Percentiles rank a stretch among this genome's conserved stretches.
phyloP scores from a whole-genome alignment of 2,113 vertebrate genomes.

The Anguilla japonica region DNA sequence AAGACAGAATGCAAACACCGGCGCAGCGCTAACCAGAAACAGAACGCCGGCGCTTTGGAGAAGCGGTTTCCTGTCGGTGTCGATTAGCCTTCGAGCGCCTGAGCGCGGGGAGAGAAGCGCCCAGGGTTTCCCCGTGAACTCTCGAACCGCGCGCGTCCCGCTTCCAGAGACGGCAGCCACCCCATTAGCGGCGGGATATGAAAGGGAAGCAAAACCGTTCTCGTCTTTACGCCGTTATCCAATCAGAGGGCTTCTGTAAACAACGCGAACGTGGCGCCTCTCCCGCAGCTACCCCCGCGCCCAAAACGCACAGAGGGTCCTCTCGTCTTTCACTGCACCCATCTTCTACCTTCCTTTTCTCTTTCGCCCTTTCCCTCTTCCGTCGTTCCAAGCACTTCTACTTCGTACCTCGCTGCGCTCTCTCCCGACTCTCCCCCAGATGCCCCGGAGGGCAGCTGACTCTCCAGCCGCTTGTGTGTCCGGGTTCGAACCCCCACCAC shows the following conservation, averaged over 20 bases:
- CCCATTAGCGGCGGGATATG: background rate
- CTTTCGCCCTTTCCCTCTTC: background rate
- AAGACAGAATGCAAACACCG: conserved; percentile 10
- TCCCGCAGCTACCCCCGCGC: too few relatives aligned
- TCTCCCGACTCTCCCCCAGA: background rate
- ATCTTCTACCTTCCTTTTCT: background rate
- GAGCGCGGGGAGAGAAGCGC: background rate
- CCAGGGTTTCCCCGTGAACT: conserved; percentile 14
- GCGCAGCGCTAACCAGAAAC: conserved; percentile 28
- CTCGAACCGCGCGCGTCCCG: background rate
- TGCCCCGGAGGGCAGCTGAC: background rate
- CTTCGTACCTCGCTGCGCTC: background rate
- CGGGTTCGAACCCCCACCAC: too few relatives aligned
- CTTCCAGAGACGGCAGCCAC: background rate
- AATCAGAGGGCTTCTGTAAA: background rate
- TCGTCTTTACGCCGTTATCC: background rate
- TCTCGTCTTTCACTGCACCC: too few relatives aligned
- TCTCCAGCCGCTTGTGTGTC: too few relatives aligned
- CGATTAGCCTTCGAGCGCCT: conserved; percentile 19
- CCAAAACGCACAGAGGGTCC: too few relatives aligned
- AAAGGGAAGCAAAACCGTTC: background rate
- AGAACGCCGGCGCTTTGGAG: conserved; percentile 15
- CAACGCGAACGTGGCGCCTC: background rate
- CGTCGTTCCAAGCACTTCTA: background rate
- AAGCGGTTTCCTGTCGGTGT: conserved; percentile 28